Conservation (phyloP, 92 coral and sea anemone species). For the Ricordea florida region DNA sequence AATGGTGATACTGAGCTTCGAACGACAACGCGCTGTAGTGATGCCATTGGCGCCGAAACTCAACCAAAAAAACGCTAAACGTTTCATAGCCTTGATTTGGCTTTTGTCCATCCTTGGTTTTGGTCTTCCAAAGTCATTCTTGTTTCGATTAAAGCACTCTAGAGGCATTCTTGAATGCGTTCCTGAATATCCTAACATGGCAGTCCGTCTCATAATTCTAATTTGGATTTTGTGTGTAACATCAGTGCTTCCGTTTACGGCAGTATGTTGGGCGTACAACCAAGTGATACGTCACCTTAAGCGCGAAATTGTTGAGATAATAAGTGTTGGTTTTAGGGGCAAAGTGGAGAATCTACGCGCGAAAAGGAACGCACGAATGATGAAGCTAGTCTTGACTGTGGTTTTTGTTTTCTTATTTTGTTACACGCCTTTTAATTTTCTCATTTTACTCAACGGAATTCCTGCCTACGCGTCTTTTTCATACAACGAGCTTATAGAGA, state of each 20-base stretch:
- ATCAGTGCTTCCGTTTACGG: not conserved
- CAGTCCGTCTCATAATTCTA: not conserved
- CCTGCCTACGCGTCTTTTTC: not conserved
- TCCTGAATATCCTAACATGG: not conserved
- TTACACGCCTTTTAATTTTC: slow-evolving; percentile 1
- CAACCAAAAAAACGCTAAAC: not conserved
- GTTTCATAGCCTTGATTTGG: not conserved
- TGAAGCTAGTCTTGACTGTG: not conserved
- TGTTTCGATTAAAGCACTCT: not conserved
- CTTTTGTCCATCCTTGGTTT: not conserved
- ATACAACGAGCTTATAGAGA: slow-evolving; percentile 3
- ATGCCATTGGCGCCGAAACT: not conserved
- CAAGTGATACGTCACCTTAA: slow-evolving; percentile 4
- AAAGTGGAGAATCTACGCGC: not conserved
- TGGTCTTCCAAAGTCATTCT: slow-evolving; percentile 5
- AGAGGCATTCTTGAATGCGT: slow-evolving; percentile 6
- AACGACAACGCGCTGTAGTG: slow-evolving; percentile 3
- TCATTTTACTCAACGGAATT: not conserved
- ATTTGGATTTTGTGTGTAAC: not conserved
- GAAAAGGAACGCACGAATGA: not conserved
- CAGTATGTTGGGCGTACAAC: not conserved
- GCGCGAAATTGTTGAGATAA: not conserved
- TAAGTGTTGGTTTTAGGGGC: not conserved
- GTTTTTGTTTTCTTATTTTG: not conserved
- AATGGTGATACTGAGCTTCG: slow-evolving; percentile 8